Base-by-base conservation (phyloP, 2,113 vertebrate genomes). In the Poicephalus meyeri region DNA sequence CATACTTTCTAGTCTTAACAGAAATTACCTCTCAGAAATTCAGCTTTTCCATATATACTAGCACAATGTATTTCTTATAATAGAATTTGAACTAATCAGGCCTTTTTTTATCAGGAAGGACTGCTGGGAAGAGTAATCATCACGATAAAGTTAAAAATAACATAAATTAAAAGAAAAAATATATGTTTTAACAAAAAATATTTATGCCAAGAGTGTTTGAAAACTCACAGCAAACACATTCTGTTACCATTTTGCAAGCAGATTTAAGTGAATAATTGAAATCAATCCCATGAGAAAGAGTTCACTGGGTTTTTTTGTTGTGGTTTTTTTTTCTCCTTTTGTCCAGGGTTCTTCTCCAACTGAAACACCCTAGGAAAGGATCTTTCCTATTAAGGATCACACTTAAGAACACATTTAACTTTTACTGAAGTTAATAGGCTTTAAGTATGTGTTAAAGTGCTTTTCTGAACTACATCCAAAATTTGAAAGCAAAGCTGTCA, bases 401-500 rank as follows among this genome's bases (percentile, higher is more conserved):
- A 61, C 53, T 82, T 88, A 89, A 72, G 61, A 93, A 44, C 18
- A 61, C 49, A 49, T 93, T 96, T 89, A 79, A 86, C 71, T 80
- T 88, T 13, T 44, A 76, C 10, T 77, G 41, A 93, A 49, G 47
- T 88, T 90, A 96, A 93, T 80, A 50, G 66, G 9, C 79, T 91
- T 86, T 66, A 80, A 87, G 49, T 8, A 69, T 28, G 28, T 82
- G 46, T 64, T 86, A 61, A 80, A 88, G 58, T 82, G 60, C 14
- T 94, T 77, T 91, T 52, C 81, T 94, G 88, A 95, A 86, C 56
- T 61, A 76, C 41, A 53, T 79, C 81, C 96, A 91, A 91, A 79
- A 89, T 85, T 47, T 72, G 53, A 82, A 89, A 93, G 70, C 5
- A 6, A 85, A 89, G 52, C 37, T 72, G 70, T 85, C 65, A 89